Conservation (phyloP, 2,113 vertebrate genomes). For the Isurus oxyrinchus region DNA sequence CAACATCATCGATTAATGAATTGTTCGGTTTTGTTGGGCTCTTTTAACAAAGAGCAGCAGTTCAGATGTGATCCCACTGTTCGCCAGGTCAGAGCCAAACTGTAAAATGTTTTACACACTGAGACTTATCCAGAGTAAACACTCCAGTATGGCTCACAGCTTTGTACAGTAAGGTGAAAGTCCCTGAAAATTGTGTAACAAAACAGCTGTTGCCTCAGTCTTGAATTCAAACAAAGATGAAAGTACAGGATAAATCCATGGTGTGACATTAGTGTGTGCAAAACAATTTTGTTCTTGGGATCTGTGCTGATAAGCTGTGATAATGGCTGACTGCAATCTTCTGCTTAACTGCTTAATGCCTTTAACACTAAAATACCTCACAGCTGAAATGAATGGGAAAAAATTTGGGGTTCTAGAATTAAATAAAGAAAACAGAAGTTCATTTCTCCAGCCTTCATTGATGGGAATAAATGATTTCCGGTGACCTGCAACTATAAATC, state of each 20-base stretch:
- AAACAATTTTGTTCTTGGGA: not conserved
- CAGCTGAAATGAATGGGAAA: not conserved
- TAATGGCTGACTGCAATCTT: not conserved
- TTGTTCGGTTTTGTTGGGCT: not conserved
- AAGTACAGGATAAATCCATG: not conserved
- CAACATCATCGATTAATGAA: not conserved
- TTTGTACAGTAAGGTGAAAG: conserved; percentile 21
- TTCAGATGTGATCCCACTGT: not conserved
- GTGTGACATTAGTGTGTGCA: not conserved
- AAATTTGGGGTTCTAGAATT: not conserved
- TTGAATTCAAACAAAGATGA: not conserved
- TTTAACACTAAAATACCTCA: not conserved
- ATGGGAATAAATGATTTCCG: not conserved
- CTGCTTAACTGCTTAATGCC: not conserved
- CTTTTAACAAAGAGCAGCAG: not conserved
- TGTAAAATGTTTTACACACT: not conserved
- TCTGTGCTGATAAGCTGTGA: not conserved
- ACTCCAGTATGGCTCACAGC: not conserved
- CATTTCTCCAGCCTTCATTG: not conserved
- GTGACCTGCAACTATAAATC: not conserved
- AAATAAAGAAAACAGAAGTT: not conserved
- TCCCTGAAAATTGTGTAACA: not conserved
- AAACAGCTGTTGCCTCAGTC: conserved; percentile 9
- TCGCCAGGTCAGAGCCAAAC: not conserved
- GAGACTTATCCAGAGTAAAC: conserved; percentile 6